Percentiles rank a stretch among this genome's conserved stretches.
Conservation (phyloP, 2,797 vertebrate species). For the Hippopotamyrus pictus region DNA sequence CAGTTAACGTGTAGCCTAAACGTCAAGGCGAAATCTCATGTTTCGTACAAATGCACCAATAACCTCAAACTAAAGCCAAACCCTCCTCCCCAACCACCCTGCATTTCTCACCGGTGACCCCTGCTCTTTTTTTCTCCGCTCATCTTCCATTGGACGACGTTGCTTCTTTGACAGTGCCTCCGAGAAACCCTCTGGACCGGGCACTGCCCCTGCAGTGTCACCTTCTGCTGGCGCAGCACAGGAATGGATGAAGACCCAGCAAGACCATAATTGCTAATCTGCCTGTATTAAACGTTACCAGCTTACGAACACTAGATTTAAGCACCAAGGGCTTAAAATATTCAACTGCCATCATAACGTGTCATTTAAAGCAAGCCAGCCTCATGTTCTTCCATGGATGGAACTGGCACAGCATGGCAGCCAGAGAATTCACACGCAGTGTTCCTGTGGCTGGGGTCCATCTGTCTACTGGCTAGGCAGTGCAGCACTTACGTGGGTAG, state of each 20-base stretch:
- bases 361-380: not conserved
- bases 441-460: not conserved
- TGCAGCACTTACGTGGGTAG: constrained; percentile 75
- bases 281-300: not conserved
- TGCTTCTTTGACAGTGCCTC: constrained; percentile 91
- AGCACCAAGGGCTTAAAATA: not conserved
- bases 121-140: constrained; percentile 89
- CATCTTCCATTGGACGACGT: constrained; percentile 84
- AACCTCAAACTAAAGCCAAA: not conserved
- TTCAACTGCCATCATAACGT: not conserved
- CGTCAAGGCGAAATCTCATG: not conserved
- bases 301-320: not conserved
- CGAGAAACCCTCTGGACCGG: constrained; percentile 75
- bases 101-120: constrained; percentile 62
- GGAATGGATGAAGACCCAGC: not conserved
- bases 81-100: not conserved
- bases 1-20: not conserved
- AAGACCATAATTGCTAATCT: not conserved
- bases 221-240: constrained; percentile 62
- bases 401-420: not conserved
- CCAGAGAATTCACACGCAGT: constrained; percentile 3
- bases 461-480: not conserved
- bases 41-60: not conserved
- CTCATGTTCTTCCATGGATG: not conserved
- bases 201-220: constrained; percentile 58